Evolutionary conservation across 2,797 vertebrate species (phyloP).

Genomic region (Lepus townsendii): DNA sequence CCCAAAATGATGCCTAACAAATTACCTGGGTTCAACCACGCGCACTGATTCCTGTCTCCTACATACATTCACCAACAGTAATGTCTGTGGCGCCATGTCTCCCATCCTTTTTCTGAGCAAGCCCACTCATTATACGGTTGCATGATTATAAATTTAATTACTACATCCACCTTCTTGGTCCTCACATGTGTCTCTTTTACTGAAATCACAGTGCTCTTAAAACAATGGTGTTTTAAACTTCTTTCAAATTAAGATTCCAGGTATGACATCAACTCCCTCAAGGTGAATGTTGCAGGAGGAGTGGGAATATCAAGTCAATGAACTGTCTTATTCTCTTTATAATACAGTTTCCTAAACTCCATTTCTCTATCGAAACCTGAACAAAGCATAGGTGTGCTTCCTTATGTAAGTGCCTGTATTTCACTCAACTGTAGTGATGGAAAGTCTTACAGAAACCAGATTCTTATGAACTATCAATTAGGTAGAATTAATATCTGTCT

Average conservation of each 20-base stretch:
- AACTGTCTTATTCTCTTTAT: neutral
- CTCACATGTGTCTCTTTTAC: neutral
- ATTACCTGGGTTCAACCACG: neutral
- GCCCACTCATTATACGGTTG: neutral
- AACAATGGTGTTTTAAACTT: neutral
- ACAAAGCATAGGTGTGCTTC: slow-evolving; percentile 65
- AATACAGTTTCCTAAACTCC: neutral
- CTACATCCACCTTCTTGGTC: neutral
- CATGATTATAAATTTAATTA: neutral
- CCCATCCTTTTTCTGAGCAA: neutral
- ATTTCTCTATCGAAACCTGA: slow-evolving; percentile 64
- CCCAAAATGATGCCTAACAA: neutral
- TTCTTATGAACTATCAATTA: slow-evolving; percentile 77
- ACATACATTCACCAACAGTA: neutral
- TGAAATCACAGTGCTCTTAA: slow-evolving; percentile 6
- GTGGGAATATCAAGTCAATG: neutral
- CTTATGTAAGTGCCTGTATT: slow-evolving; percentile 65
- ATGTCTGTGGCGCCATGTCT: neutral
- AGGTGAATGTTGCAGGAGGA: neutral
- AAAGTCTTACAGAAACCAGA: slow-evolving; percentile 76
- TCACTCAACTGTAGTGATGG: slow-evolving; percentile 57
- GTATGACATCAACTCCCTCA: neutral
- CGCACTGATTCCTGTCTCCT: neutral
- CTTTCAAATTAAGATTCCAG: neutral
- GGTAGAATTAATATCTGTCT: slow-evolving; percentile 79